Conservation (phyloP, 2,888 invertebrate genomes). For the Synergus itoensis region DNA sequence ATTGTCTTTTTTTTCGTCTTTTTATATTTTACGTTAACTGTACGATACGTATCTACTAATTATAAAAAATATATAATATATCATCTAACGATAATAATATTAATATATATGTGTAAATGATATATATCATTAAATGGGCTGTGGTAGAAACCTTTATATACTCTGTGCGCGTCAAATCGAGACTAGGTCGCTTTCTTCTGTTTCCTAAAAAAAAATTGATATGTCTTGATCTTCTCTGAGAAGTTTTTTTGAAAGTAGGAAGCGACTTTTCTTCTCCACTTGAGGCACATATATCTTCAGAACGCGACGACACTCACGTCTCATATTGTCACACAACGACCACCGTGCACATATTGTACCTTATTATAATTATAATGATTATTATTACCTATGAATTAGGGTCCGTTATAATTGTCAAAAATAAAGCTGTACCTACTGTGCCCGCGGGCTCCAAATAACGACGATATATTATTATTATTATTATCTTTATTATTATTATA, state of each 20-base stretch:
- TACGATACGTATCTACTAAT: slow-evolving; percentile 54
- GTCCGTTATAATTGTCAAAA: slow-evolving; percentile 74
- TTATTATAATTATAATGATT: slow-evolving; percentile 67
- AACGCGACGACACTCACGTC: slow-evolving; percentile 57
- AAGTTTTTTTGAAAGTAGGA: slow-evolving; percentile 32
- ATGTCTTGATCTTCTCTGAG: slow-evolving; percentile 21
- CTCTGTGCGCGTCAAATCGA: slow-evolving; percentile 60
- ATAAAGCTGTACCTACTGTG: slow-evolving; percentile 69
- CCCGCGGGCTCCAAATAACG: slow-evolving; percentile 42
- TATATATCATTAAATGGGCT: slow-evolving; percentile 76
- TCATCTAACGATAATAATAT: slow-evolving; percentile 58
- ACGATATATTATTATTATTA: slow-evolving; percentile 22
- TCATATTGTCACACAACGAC: slow-evolving; percentile 68
- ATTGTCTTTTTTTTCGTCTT: slow-evolving; percentile 58
- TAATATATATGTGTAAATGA: slow-evolving; percentile 59
- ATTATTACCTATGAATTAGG: slow-evolving; percentile 56
- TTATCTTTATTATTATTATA: slow-evolving; percentile 35
- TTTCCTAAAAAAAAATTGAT: slow-evolving; percentile 50
- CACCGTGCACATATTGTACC: slow-evolving; percentile 74
- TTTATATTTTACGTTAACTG: slow-evolving; percentile 60
- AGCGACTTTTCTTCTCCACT: slow-evolving; percentile 33
- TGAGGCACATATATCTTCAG: slow-evolving; percentile 56
- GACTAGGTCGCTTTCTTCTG: slow-evolving; percentile 57
- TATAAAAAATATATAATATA: slow-evolving; percentile 48
- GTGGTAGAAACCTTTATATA: slow-evolving; percentile 75